phyloP scores from a whole-genome alignment of 2,888 invertebrate species.

The Campoplex capitator region DNA sequence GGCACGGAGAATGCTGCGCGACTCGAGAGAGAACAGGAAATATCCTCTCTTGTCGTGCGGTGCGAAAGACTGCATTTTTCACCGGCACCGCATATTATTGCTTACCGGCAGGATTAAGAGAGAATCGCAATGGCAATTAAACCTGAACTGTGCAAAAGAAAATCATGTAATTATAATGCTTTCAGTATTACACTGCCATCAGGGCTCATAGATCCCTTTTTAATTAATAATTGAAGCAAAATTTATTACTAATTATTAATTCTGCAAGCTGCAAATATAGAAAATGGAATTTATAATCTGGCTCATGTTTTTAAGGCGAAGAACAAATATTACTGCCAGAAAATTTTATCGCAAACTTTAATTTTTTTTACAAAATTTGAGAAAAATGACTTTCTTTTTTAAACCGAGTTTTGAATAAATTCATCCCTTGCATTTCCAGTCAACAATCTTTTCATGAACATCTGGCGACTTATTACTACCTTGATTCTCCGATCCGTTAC shows the following conservation, averaged over 20 bases:
- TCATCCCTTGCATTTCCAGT: not conserved
- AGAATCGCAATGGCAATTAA: constrained; percentile 74
- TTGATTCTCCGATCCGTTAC: not conserved
- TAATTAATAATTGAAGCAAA: constrained; percentile 25
- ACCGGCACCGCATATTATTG: constrained; percentile 78
- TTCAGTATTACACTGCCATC: constrained; percentile 21
- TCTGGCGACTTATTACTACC: not conserved
- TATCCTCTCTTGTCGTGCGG: constrained; percentile 45
- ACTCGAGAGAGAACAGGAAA: constrained; percentile 65
- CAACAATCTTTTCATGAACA: not conserved
- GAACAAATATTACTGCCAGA: too few relatives aligned
- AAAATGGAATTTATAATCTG: not conserved
- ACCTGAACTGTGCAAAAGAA: constrained; percentile 41
- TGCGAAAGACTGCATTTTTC: constrained; percentile 70
- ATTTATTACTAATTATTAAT: constrained; percentile 1
- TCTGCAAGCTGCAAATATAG: not conserved
- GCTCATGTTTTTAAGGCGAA: not conserved
- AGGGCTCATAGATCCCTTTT: constrained; percentile 5
- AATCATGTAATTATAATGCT: constrained; percentile 30
- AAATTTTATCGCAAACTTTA: too few relatives aligned
- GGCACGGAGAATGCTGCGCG: constrained; percentile 39
- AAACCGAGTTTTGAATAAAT: not conserved
- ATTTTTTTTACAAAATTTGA: not conserved
- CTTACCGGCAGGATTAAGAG: constrained; percentile 76
- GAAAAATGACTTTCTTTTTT: not conserved